Conservation (phyloP, 1,140 invertebrate species). For the Mycetomoellerius zeteki region DNA sequence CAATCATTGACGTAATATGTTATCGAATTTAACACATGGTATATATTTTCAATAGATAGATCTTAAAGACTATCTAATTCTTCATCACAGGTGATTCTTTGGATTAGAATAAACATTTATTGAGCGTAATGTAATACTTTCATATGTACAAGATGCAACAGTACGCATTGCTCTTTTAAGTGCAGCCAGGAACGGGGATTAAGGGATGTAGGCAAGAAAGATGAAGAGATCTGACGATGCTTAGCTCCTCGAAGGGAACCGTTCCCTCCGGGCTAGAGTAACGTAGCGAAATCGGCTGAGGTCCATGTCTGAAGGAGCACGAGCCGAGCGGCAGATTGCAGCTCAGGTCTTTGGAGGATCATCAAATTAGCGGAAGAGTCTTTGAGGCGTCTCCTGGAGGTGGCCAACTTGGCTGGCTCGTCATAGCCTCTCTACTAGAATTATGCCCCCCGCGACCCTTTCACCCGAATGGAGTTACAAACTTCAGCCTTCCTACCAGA, state of each 20-base stretch:
- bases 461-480: slow-evolving; percentile 78
- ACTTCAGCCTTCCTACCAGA: slow-evolving; percentile 81
- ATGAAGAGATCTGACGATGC: slow-evolving; percentile 73
- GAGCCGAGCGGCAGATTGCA: slow-evolving; percentile 83
- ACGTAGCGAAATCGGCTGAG: slow-evolving; percentile 75
- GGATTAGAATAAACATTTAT: neutral
- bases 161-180: slow-evolving; percentile 64
- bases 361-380: slow-evolving; percentile 86
- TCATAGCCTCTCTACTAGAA: slow-evolving; percentile 78
- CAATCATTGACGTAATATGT: neutral
- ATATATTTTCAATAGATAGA: neutral
- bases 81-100: too few relatives aligned
- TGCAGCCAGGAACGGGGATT: slow-evolving; percentile 37
- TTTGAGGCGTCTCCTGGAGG: slow-evolving; percentile 82
- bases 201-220: slow-evolving; percentile 56
- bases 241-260: slow-evolving; percentile 73
- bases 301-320: slow-evolving; percentile 77
- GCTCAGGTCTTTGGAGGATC: slow-evolving; percentile 84
- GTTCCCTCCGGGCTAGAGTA: slow-evolving; percentile 63
- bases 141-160: neutral
- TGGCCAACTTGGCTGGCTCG: slow-evolving; percentile 79
- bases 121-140: neutral
- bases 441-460: slow-evolving; percentile 78
- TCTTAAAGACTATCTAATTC: neutral
- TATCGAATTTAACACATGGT: neutral